Evolutionary conservation across 2,113 vertebrate genomes (phyloP).

Genomic region (Sylvia atricapilla): DNA sequence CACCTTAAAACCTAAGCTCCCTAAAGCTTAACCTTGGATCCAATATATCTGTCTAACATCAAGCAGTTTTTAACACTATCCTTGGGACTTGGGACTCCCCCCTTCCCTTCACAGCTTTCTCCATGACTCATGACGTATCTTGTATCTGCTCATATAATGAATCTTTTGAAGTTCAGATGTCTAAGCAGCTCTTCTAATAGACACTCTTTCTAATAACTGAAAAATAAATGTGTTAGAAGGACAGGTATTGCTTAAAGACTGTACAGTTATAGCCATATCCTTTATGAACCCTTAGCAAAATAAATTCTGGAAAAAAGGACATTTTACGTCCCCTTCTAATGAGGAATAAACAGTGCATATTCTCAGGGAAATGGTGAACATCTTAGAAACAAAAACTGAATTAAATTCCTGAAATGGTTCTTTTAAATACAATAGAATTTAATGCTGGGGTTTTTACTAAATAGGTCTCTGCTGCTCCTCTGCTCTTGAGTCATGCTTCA

Average conservation of each 20-base stretch:
- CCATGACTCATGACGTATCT: constrained; percentile 13
- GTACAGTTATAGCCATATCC: background rate
- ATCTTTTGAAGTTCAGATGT: constrained; percentile 6
- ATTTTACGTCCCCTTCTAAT: background rate
- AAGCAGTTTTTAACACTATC: constrained; percentile 60
- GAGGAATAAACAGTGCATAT: background rate
- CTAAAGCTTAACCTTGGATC: constrained; percentile 45
- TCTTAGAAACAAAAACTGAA: background rate
- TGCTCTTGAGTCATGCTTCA: background rate
- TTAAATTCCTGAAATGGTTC: background rate
- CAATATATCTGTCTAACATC: constrained; percentile 50
- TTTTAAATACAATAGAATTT: background rate
- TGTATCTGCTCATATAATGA: background rate
- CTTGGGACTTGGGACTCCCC: constrained; percentile 57
- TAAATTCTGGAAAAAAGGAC: background rate
- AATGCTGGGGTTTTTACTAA: background rate
- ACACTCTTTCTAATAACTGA: background rate
- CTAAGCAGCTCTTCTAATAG: background rate
- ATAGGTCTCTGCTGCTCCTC: background rate
- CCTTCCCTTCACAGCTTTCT: constrained; percentile 10
- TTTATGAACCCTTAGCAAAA: background rate
- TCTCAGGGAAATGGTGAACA: background rate
- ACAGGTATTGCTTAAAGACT: background rate
- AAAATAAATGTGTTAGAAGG: constrained; percentile 6
- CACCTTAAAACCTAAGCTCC: constrained; percentile 42